Evolutionary conservation across 2,797 vertebrate genomes (phyloP), one percentile per base, ranked within the genome.

Genomic region (Psittacula echo): DNA sequence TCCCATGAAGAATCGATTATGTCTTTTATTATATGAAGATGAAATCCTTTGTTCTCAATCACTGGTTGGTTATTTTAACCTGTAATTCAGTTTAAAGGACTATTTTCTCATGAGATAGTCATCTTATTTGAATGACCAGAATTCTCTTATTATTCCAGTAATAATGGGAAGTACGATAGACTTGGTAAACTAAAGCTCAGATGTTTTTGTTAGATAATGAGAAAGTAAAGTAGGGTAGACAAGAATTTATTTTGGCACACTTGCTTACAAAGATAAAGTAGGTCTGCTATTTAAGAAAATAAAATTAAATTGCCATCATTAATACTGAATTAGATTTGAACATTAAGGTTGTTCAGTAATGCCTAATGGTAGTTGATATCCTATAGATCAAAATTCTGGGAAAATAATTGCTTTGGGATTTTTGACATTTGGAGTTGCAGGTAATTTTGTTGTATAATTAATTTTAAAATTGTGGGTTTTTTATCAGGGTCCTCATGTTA

Each of bases 231-330:
- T 89, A 78, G 82, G 16, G 42, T 84, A 71, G 73, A 62, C 29
- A 80, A 42, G 13, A 60, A 85, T 94, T 93, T 95, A 73, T 94
- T 88, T 87, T 95, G 95, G 93, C 94, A 78, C 20, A 18, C 90
- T 73, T 84, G 20, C 24, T 70, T 91, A 48, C 30, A 34, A 73
- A 76, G 54, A 93, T 87, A 85, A 94, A 91, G 73, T 44, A 72
- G 11, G 3, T 60, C 44, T 87, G 90, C 47, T 88, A 4, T 84
- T 74, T 93, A 75, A 81, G 85, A 91, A 93, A 94, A 91, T 68
- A 89, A 92, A 76, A 93, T 54, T 74, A 83, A 93, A 78, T 94
- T 72, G n/a, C 70, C 10, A 41, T 85, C 45, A 93, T 95, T 91
- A 84, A 76, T 88, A 74, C 50, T 86, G n/a, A 91, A 2, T 68